Conservation (phyloP, 2,797 vertebrate genomes). For the Syngnathus acus region DNA sequence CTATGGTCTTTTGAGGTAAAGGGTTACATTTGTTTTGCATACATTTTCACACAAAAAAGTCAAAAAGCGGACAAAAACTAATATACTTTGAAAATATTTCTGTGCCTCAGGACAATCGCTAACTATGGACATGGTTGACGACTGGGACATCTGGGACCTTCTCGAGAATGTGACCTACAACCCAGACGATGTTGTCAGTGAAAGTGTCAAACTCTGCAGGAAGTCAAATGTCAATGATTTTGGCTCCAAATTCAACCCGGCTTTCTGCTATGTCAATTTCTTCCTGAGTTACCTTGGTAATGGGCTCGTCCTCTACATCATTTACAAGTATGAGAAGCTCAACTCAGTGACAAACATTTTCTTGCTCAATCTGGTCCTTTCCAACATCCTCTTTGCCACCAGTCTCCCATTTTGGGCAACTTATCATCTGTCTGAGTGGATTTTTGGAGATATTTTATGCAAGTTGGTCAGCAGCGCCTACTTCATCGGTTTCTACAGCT, state of each 20-base stretch:
- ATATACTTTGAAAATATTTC: not conserved
- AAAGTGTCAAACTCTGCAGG: slow-evolving; percentile 32
- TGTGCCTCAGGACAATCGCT: slow-evolving; percentile 18
- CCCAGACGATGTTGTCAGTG: slow-evolving; percentile 1
- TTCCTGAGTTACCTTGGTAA: slow-evolving; percentile 70
- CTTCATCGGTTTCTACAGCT: slow-evolving; percentile 73
- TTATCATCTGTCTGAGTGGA: slow-evolving; percentile 67
- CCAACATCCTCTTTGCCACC: slow-evolving; percentile 69
- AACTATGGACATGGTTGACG: slow-evolving; percentile 17
- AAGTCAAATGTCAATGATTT: slow-evolving; percentile 50
- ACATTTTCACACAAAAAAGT: not conserved
- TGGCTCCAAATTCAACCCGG: slow-evolving; percentile 57
- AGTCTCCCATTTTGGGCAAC: slow-evolving; percentile 72
- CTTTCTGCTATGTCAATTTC: slow-evolving; percentile 68
- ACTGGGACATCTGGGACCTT: fast-evolving
- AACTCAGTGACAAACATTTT: slow-evolving; percentile 73
- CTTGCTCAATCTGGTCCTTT: slow-evolving; percentile 72
- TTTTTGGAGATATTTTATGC: slow-evolving; percentile 67
- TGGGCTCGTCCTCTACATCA: slow-evolving; percentile 66
- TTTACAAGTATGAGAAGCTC: slow-evolving; percentile 71
- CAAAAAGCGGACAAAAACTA: not conserved
- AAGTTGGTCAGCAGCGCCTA: slow-evolving; percentile 70
- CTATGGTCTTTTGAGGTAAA: not conserved
- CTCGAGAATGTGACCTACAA: slow-evolving; percentile 33
- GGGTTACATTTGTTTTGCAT: not conserved